Conservation (phyloP, 2,888 invertebrate species). For the Danaus chrysippus region DNA sequence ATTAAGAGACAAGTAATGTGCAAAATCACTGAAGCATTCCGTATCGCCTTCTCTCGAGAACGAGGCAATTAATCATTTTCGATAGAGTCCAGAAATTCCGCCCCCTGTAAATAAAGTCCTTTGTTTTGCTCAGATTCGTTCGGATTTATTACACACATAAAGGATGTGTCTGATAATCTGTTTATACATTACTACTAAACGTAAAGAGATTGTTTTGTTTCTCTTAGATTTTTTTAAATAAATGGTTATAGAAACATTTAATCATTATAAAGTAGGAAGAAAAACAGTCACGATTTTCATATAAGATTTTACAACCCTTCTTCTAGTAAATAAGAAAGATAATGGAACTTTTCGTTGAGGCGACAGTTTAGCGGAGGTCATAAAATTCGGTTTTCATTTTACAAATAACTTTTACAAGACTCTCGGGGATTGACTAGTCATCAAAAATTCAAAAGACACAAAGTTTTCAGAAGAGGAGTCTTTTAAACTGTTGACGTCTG, state of each 20-base stretch:
- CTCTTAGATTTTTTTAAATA: too few species aligned
- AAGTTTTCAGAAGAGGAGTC: conserved; percentile 8
- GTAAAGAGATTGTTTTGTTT: too few species aligned
- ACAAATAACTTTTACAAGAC: conserved; percentile 56
- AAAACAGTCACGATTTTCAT: conserved; percentile 52
- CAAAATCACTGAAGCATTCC: conserved; percentile 38
- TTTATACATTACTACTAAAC: neutral
- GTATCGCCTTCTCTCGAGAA: conserved; percentile 35
- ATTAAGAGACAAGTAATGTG: too few species aligned
- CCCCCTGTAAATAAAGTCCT: conserved; percentile 21
- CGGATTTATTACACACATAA: neutral
- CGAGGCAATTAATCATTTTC: conserved; percentile 29
- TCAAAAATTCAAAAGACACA: conserved; percentile 13
- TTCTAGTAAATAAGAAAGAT: conserved; percentile 37
- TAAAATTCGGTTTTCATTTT: conserved; percentile 60
- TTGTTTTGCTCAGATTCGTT: conserved; percentile 33
- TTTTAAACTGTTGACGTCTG: conserved; percentile 1
- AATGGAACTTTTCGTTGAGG: conserved; percentile 65
- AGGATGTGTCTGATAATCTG: neutral
- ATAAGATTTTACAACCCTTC: conserved; percentile 47
- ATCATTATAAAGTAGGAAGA: too few species aligned
- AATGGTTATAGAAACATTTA: too few species aligned
- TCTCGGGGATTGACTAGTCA: conserved; percentile 36
- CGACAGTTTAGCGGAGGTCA: conserved; percentile 60
- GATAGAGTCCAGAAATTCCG: conserved; percentile 19